These are phyloP conservation scores for Galerucella nymphaeae DNA, from an alignment of 2,888 invertebrate species.

Conservation along the genomic window DNA sequence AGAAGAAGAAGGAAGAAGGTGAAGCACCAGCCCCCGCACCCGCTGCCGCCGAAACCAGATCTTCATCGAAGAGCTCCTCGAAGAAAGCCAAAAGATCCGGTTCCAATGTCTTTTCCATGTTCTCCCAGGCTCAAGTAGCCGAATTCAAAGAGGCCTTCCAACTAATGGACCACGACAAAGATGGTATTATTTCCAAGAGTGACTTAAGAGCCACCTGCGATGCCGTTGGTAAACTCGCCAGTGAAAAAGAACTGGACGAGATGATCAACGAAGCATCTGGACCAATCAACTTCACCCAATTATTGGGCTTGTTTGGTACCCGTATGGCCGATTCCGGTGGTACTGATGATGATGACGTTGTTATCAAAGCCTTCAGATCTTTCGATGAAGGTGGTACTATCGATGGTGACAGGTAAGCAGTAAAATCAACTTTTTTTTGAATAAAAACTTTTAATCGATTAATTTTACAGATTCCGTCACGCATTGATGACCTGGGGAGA, in stretches of 20 bases:
- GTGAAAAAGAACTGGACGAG: slow-evolving; percentile 92
- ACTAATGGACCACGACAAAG: slow-evolving; percentile 96
- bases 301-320: slow-evolving; percentile 90
- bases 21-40: slow-evolving; percentile 77
- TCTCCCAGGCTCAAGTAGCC: slow-evolving; percentile 89
- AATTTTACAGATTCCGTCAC: slow-evolving; percentile 77
- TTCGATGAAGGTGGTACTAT: slow-evolving; percentile 91
- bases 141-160: slow-evolving; percentile 97
- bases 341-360: slow-evolving; percentile 90
- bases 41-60: slow-evolving; percentile 76
- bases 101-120: slow-evolving; percentile 97
- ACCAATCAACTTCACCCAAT: slow-evolving; percentile 95
- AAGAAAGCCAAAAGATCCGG: slow-evolving; percentile 89
- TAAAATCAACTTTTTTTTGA: background rate
- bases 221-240: slow-evolving; percentile 88
- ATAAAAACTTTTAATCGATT: background rate
- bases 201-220: slow-evolving; percentile 93
- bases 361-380: slow-evolving; percentile 91
- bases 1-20: slow-evolving; percentile 78
- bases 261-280: slow-evolving; percentile 88
- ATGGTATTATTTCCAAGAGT: slow-evolving; percentile 78
- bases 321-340: slow-evolving; percentile 91
- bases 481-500: slow-evolving; percentile 94
- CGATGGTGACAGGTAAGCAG: slow-evolving; percentile 80
- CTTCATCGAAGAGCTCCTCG: slow-evolving; percentile 85